Percentiles rank a stretch among this genome's conserved stretches.
Conservation (phyloP, 2,888 invertebrate genomes). For the Meiosimyza decipiens region DNA sequence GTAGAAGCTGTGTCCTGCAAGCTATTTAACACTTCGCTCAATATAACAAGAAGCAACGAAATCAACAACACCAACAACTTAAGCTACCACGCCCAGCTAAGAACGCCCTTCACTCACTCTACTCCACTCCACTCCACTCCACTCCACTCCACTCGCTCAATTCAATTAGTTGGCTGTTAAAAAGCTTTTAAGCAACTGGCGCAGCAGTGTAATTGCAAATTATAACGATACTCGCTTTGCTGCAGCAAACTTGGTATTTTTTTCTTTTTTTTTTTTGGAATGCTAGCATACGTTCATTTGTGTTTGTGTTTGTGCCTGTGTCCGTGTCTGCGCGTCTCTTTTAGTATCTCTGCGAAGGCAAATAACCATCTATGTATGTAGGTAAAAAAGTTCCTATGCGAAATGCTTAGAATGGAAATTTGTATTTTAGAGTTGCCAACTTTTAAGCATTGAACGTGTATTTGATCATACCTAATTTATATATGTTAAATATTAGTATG, state of each 20-base stretch:
- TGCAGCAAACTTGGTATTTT: background rate
- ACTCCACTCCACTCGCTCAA: conserved; percentile 13
- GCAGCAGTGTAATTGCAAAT: conserved; percentile 33
- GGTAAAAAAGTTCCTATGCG: too few relatives aligned
- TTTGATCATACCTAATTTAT: too few relatives aligned
- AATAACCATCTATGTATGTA: too few relatives aligned
- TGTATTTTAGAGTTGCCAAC: too few relatives aligned
- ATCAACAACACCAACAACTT: conserved; percentile 11
- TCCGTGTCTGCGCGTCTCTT: conserved; percentile 4
- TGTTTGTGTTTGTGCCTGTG: conserved; percentile 11
- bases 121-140: too few relatives aligned
- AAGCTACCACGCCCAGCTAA: background rate
- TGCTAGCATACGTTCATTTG: background rate
- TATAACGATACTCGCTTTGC: conserved; percentile 30
- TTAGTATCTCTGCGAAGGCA: background rate
- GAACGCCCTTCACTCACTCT: background rate
- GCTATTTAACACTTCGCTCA: background rate
- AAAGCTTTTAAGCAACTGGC: conserved; percentile 33
- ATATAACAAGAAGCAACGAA: background rate
- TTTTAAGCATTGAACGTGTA: too few relatives aligned
- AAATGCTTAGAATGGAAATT: too few relatives aligned
- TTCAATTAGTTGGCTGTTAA: conserved; percentile 36
- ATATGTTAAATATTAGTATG: too few relatives aligned
- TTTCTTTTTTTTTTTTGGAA: background rate
- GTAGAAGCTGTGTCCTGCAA: conserved; percentile 15